Evolutionary conservation across 2,797 vertebrate species (phyloP).

Genomic region (Tokudaia tokunoshimensis): DNA sequence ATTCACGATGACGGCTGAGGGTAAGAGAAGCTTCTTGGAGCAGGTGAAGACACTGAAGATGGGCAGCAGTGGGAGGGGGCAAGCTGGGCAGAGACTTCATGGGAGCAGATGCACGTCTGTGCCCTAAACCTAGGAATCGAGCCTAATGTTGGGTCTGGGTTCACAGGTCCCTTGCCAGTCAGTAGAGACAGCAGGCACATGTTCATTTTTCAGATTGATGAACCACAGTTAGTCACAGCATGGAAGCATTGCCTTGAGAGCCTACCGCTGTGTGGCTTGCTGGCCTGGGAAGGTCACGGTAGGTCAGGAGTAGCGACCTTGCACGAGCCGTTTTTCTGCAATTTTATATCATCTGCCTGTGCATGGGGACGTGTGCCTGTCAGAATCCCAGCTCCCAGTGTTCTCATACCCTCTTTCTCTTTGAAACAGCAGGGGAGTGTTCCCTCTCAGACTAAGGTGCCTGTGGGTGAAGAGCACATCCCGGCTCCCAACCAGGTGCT

Average conservation of each 20-base stretch:
- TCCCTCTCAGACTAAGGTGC: accelerated
- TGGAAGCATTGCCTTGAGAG: not conserved
- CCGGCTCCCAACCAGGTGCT: not conserved
- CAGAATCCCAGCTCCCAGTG: not conserved
- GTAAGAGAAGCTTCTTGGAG: not conserved
- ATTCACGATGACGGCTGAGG: not conserved
- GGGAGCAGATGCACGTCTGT: not conserved
- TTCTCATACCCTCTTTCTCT: not conserved
- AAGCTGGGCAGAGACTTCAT: not conserved
- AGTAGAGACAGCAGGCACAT: not conserved
- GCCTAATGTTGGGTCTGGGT: not conserved
- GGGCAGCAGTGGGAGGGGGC: not conserved
- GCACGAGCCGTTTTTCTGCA: not conserved
- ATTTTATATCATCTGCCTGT: accelerated
- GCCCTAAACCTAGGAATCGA: not conserved
- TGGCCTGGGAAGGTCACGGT: not conserved
- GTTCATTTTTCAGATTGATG: not conserved
- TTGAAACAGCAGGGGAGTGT: not conserved
- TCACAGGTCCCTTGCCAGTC: not conserved
- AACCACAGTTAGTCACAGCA: not conserved
- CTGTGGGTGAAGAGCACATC: not conserved
- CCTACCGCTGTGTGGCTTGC: not conserved
- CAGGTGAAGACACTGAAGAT: not conserved
- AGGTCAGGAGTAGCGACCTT: not conserved
- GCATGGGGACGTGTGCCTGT: not conserved